phyloP scores from a whole-genome alignment of 2,113 vertebrate species.

The Perca schrenkii region DNA sequence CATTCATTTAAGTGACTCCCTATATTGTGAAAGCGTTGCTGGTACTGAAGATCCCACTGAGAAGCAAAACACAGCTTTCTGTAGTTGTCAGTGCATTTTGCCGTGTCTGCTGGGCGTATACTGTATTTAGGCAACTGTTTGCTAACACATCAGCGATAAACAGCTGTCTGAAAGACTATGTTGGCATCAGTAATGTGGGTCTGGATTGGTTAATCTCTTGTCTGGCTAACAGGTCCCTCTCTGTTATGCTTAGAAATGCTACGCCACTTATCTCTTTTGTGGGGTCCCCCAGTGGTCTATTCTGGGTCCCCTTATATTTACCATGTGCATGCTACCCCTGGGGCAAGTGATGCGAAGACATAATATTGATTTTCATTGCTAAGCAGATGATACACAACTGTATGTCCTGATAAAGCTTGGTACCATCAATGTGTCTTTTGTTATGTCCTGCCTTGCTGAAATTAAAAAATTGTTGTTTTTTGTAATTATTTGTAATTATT shows the following conservation, averaged over 20 bases:
- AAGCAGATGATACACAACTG: background rate
- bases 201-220: background rate
- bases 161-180: background rate
- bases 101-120: background rate
- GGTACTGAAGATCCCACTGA: background rate
- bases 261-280: background rate
- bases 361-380: background rate
- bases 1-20: background rate
- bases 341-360: background rate
- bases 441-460: background rate
- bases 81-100: background rate
- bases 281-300: conserved; percentile 6
- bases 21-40: background rate
- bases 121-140: background rate
- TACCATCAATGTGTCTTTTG: background rate
- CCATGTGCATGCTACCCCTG: background rate
- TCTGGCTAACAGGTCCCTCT: background rate
- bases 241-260: background rate
- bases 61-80: background rate
- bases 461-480: background rate
- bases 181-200: background rate
- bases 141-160: background rate
- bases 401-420: background rate
- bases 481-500: background rate
- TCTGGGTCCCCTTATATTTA: background rate